Conservation (phyloP, 2,888 invertebrate genomes). For the Cotesia congregata region DNA sequence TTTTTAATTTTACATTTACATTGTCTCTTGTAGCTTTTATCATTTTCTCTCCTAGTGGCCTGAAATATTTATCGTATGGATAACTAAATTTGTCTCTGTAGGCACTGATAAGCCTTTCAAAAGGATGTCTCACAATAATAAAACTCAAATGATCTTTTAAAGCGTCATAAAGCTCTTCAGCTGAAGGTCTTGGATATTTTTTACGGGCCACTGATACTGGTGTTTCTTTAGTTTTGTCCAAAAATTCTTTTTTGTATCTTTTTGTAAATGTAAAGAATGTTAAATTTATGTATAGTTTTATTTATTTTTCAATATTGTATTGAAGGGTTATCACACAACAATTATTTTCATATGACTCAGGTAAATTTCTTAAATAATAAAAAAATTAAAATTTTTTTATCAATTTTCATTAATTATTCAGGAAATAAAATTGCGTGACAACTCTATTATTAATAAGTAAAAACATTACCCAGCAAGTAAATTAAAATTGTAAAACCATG, state of each 20-base stretch:
- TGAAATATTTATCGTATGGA: slow-evolving; percentile 84
- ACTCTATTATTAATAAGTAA: slow-evolving; percentile 17
- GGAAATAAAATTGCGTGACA: neutral
- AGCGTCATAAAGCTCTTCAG: slow-evolving; percentile 79
- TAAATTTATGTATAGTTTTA: slow-evolving; percentile 17
- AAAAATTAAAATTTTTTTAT: too few relatives aligned
- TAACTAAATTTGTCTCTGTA: slow-evolving; percentile 88
- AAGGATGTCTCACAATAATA: slow-evolving; percentile 84
- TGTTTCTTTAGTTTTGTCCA: slow-evolving; percentile 81
- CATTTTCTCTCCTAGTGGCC: slow-evolving; percentile 83
- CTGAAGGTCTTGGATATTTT: slow-evolving; percentile 82
- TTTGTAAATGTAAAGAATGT: slow-evolving; percentile 29
- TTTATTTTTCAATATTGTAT: neutral
- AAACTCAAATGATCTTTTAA: slow-evolving; percentile 84
- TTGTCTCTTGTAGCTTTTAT: slow-evolving; percentile 79
- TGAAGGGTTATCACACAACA: too few relatives aligned
- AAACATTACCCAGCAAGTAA: slow-evolving; percentile 79
- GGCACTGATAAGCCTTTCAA: slow-evolving; percentile 84
- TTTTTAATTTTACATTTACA: slow-evolving; percentile 62
- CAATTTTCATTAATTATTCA: too few relatives aligned
- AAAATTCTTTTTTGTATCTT: slow-evolving; percentile 80
- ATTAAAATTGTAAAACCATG: slow-evolving; percentile 93
- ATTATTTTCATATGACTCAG: too few relatives aligned
- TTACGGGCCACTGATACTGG: slow-evolving; percentile 83
- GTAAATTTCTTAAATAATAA: too few relatives aligned